Conservation (phyloP, 2,797 vertebrate genomes). For the Ambastaia sidthimunki region DNA sequence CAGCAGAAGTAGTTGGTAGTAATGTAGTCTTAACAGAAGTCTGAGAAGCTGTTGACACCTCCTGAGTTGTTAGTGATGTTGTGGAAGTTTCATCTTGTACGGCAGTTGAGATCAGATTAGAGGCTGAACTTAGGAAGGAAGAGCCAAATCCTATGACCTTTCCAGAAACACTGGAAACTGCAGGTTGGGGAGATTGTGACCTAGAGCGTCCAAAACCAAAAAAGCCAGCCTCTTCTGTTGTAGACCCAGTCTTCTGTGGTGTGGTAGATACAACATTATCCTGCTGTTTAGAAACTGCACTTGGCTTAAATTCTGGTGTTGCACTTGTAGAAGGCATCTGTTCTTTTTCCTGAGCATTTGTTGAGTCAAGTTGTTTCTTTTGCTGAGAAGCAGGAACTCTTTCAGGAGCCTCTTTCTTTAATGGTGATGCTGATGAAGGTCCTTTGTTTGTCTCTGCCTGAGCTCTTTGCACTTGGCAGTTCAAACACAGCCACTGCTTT, state of each 20-base stretch:
- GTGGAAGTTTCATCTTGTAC: conserved; percentile 80
- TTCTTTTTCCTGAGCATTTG: conserved; percentile 23
- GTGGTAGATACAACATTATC: conserved; percentile 18
- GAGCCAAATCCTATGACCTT: conserved; percentile 96
- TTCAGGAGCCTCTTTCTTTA: conserved; percentile 67
- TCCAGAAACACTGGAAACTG: conserved; percentile 77
- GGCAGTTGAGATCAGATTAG: conserved; percentile 86
- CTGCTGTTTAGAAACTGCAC: conserved; percentile 54
- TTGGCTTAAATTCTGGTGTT: conserved; percentile 48
- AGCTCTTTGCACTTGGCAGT: conserved; percentile 87
- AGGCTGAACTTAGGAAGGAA: conserved; percentile 92
- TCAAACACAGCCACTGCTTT: conserved; percentile 79
- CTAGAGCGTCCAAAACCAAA: conserved; percentile 53
- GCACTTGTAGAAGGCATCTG: conserved; percentile 42
- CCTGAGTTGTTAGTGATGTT: conserved; percentile 68
- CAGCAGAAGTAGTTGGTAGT: conserved; percentile 42
- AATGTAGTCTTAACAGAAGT: conserved; percentile 36
- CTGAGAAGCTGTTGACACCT: conserved; percentile 56
- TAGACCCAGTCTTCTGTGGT: conserved; percentile 47
- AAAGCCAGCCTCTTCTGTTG: conserved; percentile 62
- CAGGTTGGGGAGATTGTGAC: conserved; percentile 70
- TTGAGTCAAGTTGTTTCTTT: conserved; percentile 39
- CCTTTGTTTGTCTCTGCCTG: conserved; percentile 70
- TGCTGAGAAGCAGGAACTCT: conserved; percentile 47
- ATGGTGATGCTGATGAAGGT: conserved; percentile 21